Base-by-base conservation (phyloP, 1,140 invertebrate species). In the Orussus abietinus region DNA sequence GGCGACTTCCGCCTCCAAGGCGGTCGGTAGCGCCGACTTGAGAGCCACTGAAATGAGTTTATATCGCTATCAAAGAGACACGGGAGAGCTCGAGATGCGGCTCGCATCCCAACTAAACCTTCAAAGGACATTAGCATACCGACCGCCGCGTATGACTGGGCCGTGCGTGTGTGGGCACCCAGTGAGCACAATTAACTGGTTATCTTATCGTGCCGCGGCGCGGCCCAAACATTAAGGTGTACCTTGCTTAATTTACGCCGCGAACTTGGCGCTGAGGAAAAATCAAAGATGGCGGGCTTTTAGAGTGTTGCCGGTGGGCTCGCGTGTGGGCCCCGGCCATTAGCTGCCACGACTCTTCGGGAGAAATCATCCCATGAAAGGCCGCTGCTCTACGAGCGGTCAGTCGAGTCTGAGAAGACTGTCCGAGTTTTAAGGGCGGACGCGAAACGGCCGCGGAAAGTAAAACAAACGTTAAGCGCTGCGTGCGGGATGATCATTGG, bases 161-260 rank as follows among this genome's bases (percentile, higher is more conserved):
- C 43, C 43, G 52, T 55, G 66, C 62, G 65, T 66, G 66, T 69
- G 66, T 69, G 68, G 62, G 68, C 66, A 69, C 54, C 51, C 60
- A 69, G 64, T 66, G 68, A 68, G 66, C 69, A 72, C 70, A 73
- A 73, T 73, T 73, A 73, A 73, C 70, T 73, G 65, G 70, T 72
- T 72, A 73, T 72, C 70, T 72, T 72, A 73, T 73, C 70, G 64
- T 53, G 57, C 26, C 37, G 51, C 64, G 59, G 59, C 55, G 51
- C 51, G 52, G 59, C 58, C 66, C 64, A 68, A 70, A 72, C 70
- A 69, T 69, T 69, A 69, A 72, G 65, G 67, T 62, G 66, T 69
- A 66, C 65, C 62, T 64, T 62, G 59, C 62, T 69, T 72, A 72
- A 73, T 72, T 73, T 73, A 72, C 67, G 66, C 63, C 56, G 49